Evolutionary conservation across 2,888 invertebrate genomes (phyloP), one percentile per base, ranked within the genome.

Genomic region (Leptinotarsa haldemani): DNA sequence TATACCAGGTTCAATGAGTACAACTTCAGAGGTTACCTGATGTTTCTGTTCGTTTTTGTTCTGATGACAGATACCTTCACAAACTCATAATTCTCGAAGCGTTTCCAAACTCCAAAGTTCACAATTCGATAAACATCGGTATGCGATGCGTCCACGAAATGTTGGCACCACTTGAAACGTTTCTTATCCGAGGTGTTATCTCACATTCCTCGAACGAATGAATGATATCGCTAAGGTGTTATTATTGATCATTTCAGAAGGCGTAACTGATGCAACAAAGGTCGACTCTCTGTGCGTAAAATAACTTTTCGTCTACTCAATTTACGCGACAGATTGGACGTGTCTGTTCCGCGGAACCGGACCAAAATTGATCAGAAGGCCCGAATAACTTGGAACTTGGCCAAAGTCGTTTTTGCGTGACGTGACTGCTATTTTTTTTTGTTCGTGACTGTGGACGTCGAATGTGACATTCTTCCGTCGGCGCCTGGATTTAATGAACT

Each of bases 381-480:
- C 30, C 40, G 40, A 61, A 30, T 61, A 61, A 40, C 61, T 40
- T 30, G 61, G 61, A 25, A 61, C 25, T n/a, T 16, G 40, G 61
- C 61, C 40, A 61, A 61, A 5, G 16, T 61, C 5, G 16, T 40
- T 61, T n/a, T 61, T 40, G 16, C 30, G 61, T 61, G 61, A 61
- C 61, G 61, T 16, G 50, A 50, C 50, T 40, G 40, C 40, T 15
- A 50, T 50, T 50, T 50, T 50, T 61, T 25, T 40, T 7, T 61
- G 61, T 58, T 58, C 40, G 61, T 61, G n/a, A 56, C 20, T 56
- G 15, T 15, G n/a, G 30, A 53, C 53, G n/a, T 30, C 53, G 16
- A 56, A 68, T 68, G 68, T 68, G 68, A 58, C 61, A 40, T 61
- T 61, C 30, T 61, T 61, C 15, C 40, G 61, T 30, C 40, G 30